Percentiles rank a stretch among this genome's conserved stretches.
phyloP scores from a whole-genome alignment of 1,140 invertebrate genomes.

The Triops longicaudatus region DNA sequence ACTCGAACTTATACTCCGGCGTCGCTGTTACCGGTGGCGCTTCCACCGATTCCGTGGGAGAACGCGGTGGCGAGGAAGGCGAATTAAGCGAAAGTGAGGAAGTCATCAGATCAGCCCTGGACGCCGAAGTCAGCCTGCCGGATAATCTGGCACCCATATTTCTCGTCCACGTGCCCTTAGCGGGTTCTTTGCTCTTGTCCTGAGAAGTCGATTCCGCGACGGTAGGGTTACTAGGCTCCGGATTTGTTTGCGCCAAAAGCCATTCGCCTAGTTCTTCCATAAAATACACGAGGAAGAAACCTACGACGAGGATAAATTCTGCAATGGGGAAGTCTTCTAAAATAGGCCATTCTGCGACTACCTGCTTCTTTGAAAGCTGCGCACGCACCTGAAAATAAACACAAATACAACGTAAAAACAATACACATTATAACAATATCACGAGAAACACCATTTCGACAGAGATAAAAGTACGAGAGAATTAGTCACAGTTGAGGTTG shows the following conservation, averaged over 20 bases:
- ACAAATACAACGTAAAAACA: background rate
- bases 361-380: background rate
- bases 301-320: conserved; percentile 46
- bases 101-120: conserved; percentile 16
- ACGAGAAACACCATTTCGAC: too few species aligned
- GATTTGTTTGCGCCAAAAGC: background rate
- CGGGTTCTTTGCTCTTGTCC: background rate
- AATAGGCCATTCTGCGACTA: background rate
- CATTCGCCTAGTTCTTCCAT: conserved; percentile 44
- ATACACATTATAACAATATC: too few species aligned
- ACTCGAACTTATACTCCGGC: background rate
- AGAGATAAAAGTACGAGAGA: too few species aligned
- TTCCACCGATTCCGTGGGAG: background rate
- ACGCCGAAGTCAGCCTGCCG: background rate
- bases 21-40: background rate
- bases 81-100: conserved; percentile 11
- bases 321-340: conserved; percentile 39
- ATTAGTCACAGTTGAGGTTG: too few species aligned
- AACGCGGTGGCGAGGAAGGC: background rate
- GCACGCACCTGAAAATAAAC: conserved; percentile 2
- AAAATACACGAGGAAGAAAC: conserved; percentile 51
- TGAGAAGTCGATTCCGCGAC: background rate
- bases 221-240: background rate
- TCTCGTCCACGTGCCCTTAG: background rate
- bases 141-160: background rate